Base-by-base conservation (phyloP, 2,888 invertebrate species). In the Malthinus flaveolus region DNA sequence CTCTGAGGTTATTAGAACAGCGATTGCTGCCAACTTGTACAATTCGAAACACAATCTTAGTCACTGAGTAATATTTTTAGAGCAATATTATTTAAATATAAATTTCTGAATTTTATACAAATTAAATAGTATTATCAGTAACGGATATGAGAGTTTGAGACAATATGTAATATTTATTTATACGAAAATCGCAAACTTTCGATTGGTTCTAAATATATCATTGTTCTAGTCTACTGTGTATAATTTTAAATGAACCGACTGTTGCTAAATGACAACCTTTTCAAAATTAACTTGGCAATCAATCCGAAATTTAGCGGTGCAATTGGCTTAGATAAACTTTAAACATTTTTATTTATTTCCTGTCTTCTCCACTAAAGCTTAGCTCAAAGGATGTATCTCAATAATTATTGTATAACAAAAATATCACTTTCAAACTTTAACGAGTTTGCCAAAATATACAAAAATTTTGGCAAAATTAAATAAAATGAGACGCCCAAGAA, bases 1-100 rank as follows among this genome's bases (percentile, higher is more conserved):
- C 60, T 63, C 37, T 46, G 60, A 60, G 63, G 63, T 63, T 63
- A 63, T 57, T 63, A 60, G 63, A 60, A 57, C 63, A 56, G 46
- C 46, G 32, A 32, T 15, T 36, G 53, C 46, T 63, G 63, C 60
- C 63, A 63, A 63, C 48, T 59, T 63, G 57, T 47, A 54, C 53
- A 52, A 39, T 51, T 59, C 50, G 55, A 56, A 50, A 36, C 50
- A 31, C 34, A 50, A 52, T 39, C 49, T 63, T 63, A 60, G 63
- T 63, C 63, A 63, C 57, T 23, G 54, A 60, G 47, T 53, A 37
- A 52, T 63, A 63, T 58, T 60, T 60, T 49, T 54, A 52, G 60
- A 63, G 49, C 54, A 49, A 46, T 57, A 48, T 60, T 63, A 60
- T 63, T 63, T 63, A 57, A 60, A 60, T 48, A 49, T 53, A 39